These are phyloP conservation scores for Oryzias melastigma DNA, from an alignment of 2,113 vertebrate species.

Conservation along the genomic window DNA sequence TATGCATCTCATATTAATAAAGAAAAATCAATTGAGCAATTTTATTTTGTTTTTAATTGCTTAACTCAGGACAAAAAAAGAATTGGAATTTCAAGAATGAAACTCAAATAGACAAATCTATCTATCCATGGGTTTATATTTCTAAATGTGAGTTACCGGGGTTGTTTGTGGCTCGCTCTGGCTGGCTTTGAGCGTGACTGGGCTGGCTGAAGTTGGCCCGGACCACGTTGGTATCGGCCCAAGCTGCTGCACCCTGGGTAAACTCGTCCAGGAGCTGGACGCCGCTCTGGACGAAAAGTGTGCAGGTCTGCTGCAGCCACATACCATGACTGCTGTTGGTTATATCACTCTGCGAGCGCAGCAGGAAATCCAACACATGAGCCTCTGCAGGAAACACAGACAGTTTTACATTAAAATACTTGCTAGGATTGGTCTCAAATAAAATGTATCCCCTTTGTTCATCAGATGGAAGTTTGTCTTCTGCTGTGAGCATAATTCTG, in stretches of 20 bases:
- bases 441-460: no score
- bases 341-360: slow-evolving; percentile 30
- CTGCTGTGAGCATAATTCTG: no score
- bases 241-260: slow-evolving; percentile 55
- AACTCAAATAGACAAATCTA: neutral
- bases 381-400: slow-evolving; percentile 68
- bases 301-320: slow-evolving; percentile 77
- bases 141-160: slow-evolving; percentile 60
- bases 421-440: no score
- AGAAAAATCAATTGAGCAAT: no score
- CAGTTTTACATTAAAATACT: no score
- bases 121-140: neutral
- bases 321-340: slow-evolving; percentile 64
- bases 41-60: no score
- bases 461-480: no score
- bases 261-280: slow-evolving; percentile 76
- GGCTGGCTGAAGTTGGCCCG: slow-evolving; percentile 74
- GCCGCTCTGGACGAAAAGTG: slow-evolving; percentile 73
- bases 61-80: no score
- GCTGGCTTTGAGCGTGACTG: slow-evolving; percentile 49
- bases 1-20: neutral
- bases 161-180: slow-evolving; percentile 29
- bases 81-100: no score
- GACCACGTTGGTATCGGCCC: slow-evolving; percentile 82
- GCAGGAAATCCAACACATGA: slow-evolving; percentile 75